Conservation (phyloP, 2,888 invertebrate species). For the Netelia melanura region DNA sequence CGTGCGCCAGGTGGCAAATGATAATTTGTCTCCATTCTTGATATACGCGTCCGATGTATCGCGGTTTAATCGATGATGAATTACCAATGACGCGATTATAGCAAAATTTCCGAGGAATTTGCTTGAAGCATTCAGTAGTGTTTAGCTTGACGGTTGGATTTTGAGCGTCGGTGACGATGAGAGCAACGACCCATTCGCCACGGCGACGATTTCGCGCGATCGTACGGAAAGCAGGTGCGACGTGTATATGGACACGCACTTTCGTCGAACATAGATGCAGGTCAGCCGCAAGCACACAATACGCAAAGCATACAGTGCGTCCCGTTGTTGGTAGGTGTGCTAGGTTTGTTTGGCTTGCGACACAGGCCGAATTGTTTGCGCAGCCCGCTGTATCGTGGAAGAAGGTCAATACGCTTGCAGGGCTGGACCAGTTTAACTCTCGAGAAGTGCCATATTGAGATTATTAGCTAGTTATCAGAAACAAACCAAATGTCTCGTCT, state of each 20-base stretch:
- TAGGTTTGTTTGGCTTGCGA: too few relatives aligned
- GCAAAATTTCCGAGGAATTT: slow-evolving; percentile 25
- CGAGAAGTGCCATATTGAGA: too few relatives aligned
- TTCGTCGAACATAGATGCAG: slow-evolving; percentile 39
- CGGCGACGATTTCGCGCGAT: not conserved
- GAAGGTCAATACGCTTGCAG: too few relatives aligned
- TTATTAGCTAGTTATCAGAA: too few relatives aligned
- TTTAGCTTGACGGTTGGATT: slow-evolving; percentile 46
- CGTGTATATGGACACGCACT: slow-evolving; percentile 28
- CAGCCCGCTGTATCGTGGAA: too few relatives aligned
- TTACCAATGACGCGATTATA: slow-evolving; percentile 47
- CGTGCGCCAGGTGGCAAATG: slow-evolving; percentile 20
- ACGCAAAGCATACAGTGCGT: not conserved
- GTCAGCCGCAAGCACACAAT: slow-evolving; percentile 33
- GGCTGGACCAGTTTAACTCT: too few relatives aligned
- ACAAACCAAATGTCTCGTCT: too few relatives aligned
- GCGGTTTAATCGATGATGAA: slow-evolving; percentile 44
- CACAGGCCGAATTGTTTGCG: too few relatives aligned
- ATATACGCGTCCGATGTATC: slow-evolving; percentile 13
- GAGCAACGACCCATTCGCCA: slow-evolving; percentile 7
- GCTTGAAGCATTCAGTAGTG: slow-evolving; percentile 36
- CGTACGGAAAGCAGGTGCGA: not conserved
- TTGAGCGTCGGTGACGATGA: slow-evolving; percentile 18
- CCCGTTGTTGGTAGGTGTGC: slow-evolving; percentile 7
- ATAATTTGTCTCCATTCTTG: slow-evolving; percentile 17